Evolutionary conservation across 2,888 invertebrate species (phyloP).

Genomic region (Iselma pallidipennis): DNA sequence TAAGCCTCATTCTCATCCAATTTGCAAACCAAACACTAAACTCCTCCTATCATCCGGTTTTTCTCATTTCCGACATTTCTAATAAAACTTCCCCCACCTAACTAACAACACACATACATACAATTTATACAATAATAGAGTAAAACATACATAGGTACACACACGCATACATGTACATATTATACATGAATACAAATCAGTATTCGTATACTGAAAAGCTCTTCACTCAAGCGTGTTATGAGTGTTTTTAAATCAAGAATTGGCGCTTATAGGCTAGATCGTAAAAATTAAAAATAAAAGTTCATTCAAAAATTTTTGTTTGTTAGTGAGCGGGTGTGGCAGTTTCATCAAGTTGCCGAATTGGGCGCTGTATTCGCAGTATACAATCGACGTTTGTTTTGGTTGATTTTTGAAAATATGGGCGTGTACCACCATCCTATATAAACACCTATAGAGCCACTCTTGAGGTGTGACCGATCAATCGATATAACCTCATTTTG

Average conservation of each 20-base stretch:
- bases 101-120: not conserved
- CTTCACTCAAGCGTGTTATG: too few species aligned
- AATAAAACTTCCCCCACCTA: not conserved
- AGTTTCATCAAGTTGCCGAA: conserved; percentile 37
- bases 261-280: too few species aligned
- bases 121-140: not conserved
- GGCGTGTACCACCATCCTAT: conserved; percentile 40
- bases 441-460: conserved; percentile 26
- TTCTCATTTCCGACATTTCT: not conserved
- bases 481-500: conserved; percentile 27
- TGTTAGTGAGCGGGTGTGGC: conserved; percentile 44
- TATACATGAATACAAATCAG: too few species aligned
- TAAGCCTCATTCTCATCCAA: not conserved
- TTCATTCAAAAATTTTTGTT: not conserved
- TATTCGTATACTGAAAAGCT: too few species aligned
- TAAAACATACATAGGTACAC: not conserved
- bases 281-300: conserved; percentile 8
- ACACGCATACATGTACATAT: too few species aligned
- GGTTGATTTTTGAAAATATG: conserved; percentile 49
- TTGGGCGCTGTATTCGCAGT: conserved; percentile 36
- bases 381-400: conserved; percentile 49
- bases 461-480: conserved; percentile 32
- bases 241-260: too few species aligned
- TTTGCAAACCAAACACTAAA: conserved; percentile 2
- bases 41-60: not conserved